phyloP scores from a whole-genome alignment of 2,113 vertebrate species.

The Montifringilla adamsi region DNA sequence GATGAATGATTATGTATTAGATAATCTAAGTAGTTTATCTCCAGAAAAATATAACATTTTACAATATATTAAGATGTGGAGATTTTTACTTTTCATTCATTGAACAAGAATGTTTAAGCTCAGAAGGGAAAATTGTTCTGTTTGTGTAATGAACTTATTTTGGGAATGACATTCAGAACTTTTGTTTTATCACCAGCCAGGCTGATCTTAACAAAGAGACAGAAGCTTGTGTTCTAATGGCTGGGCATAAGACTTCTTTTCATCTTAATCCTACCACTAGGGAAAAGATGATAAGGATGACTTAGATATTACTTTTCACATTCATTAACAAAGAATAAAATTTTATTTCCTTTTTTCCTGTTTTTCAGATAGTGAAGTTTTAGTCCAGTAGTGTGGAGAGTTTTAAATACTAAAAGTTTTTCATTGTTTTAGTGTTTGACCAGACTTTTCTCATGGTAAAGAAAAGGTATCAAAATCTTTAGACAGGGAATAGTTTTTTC shows the following conservation, averaged over 20 bases:
- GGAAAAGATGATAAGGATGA: not conserved
- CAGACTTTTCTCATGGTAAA: not conserved
- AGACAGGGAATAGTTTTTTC: not conserved
- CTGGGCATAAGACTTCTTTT: not conserved
- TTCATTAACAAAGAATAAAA: not conserved
- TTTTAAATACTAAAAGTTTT: not conserved
- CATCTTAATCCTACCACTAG: not conserved
- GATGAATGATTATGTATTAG: not conserved
- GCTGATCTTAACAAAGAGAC: not conserved
- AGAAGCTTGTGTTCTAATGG: not conserved
- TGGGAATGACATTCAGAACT: not conserved
- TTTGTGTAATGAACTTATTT: constrained; percentile 15
- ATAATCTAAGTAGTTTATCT: constrained; percentile 6
- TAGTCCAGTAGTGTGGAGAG: not conserved
- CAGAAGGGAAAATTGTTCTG: not conserved
- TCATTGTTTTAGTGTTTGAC: not conserved
- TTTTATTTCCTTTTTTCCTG: not conserved
- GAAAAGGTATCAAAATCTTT: not conserved
- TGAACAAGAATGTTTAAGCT: not conserved
- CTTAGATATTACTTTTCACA: not conserved
- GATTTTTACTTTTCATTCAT: not conserved
- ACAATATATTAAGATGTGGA: not conserved
- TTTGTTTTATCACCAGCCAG: not conserved
- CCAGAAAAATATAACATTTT: not conserved
- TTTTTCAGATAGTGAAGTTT: not conserved